Conservation (phyloP, 2,888 invertebrate genomes). For the Frankliniella fusca region DNA sequence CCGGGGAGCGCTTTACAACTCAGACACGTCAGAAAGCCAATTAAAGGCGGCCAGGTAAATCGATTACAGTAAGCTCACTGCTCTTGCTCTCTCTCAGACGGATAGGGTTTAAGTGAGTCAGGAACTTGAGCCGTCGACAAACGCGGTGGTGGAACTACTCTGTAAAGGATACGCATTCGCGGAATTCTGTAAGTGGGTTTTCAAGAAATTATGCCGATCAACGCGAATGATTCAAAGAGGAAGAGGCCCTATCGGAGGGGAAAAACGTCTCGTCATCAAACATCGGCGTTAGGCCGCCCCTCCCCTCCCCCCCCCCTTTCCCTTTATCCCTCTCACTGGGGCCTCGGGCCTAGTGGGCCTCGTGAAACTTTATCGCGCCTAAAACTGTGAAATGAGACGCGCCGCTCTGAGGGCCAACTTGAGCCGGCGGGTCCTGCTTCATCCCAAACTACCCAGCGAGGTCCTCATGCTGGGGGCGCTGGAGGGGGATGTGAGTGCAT, state of each 20-base stretch:
- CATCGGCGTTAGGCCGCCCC: no score
- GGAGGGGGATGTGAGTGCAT: background rate
- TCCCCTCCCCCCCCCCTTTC: no score
- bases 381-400: background rate
- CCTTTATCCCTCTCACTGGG: no score
- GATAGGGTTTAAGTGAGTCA: no score
- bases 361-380: background rate
- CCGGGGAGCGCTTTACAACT: background rate
- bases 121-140: background rate
- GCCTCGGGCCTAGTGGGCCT: background rate
- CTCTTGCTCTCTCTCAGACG: no score
- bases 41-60: background rate
- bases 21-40: background rate
- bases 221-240: no score
- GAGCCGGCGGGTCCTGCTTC: background rate
- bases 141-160: background rate
- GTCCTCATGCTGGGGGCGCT: background rate
- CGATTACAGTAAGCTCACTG: background rate
- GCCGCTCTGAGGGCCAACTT: background rate
- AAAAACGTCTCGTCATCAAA: no score
- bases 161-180: no score
- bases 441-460: background rate
- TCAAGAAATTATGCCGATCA: no score
- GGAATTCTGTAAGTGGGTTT: no score
- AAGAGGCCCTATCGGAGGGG: no score